Conservation (phyloP, 2,888 invertebrate species). For the Eupithecia exiguata region DNA sequence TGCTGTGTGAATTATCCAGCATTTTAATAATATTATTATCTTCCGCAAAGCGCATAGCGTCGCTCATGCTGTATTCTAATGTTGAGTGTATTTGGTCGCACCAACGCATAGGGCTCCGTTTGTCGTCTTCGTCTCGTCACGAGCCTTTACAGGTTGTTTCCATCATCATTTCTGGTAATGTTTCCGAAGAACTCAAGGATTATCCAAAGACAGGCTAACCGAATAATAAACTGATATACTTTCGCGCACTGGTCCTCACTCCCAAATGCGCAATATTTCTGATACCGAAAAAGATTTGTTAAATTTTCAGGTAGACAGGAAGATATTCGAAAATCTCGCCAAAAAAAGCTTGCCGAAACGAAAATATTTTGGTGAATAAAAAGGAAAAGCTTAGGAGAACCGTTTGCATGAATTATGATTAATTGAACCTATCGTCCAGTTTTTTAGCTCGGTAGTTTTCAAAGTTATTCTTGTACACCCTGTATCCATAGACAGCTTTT, state of each 20-base stretch:
- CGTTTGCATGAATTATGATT: neutral
- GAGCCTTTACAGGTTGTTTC: too few species aligned
- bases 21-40: too few species aligned
- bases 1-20: too few species aligned
- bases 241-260: neutral
- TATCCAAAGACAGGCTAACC: too few species aligned
- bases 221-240: too few species aligned
- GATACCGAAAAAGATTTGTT: neutral
- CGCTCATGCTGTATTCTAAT: too few species aligned
- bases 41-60: too few species aligned
- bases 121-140: too few species aligned
- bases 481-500: slow-evolving; percentile 24
- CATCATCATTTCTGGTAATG: too few species aligned
- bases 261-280: neutral
- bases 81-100: too few species aligned
- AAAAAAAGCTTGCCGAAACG: neutral
- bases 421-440: neutral
- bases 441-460: neutral
- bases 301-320: neutral
- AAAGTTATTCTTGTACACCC: slow-evolving; percentile 23
- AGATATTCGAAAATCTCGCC: neutral
- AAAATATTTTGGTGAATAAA: neutral
- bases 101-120: too few species aligned
- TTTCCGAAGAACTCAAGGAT: too few species aligned
- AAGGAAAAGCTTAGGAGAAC: neutral